A percentile compares a stretch with the other conserved stretches of the same genome.
Evolutionary conservation across 1,140 invertebrate species (phyloP).

Genomic region (Colletes latitarsis): DNA sequence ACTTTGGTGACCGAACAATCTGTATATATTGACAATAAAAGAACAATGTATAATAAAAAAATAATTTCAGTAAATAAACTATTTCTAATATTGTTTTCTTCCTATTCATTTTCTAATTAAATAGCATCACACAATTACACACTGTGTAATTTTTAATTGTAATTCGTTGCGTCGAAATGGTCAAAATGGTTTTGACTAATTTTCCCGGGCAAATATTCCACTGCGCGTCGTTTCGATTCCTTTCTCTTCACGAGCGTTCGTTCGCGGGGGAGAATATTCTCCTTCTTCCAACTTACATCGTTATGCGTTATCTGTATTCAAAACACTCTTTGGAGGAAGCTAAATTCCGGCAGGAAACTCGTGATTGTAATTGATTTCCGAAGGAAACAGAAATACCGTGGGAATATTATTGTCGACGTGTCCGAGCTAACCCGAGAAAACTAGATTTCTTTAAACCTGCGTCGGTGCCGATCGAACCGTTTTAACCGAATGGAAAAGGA

Average conservation of each 20-base stretch:
- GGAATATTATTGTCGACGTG: background rate
- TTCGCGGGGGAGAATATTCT: background rate
- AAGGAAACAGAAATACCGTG: background rate
- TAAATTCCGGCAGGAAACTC: conserved; percentile 15
- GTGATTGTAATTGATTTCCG: conserved; percentile 16
- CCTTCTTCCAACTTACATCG: background rate
- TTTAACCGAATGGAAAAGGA: background rate
- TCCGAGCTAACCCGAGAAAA: no score
- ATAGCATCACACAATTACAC: no score
- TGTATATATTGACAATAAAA: no score
- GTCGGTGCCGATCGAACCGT: background rate
- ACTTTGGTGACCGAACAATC: no score
- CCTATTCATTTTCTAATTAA: no score
- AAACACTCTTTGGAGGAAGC: background rate
- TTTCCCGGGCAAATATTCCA: no score
- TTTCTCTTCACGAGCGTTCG: background rate
- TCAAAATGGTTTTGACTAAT: no score
- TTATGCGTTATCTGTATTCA: conserved; percentile 10
- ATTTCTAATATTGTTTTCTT: no score
- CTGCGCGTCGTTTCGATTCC: background rate
- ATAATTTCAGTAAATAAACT: no score
- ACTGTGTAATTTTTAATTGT: no score
- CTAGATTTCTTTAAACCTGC: background rate
- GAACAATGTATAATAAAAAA: no score
- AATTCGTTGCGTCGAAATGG: no score